Conservation (phyloP, 2,113 vertebrate species). For the Crotophaga sulcirostris region DNA sequence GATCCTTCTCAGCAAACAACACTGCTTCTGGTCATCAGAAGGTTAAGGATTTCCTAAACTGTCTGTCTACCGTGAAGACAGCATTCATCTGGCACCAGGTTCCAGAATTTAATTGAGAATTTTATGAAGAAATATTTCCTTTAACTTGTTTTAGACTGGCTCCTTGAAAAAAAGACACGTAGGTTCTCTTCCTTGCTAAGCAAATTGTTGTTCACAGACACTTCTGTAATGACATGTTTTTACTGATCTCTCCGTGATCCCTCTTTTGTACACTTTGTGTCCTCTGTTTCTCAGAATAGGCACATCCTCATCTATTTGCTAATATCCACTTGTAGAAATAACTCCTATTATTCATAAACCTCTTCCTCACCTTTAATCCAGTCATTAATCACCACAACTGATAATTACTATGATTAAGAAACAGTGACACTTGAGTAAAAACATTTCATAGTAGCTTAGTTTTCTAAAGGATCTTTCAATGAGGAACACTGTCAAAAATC, state of each 20-base stretch:
- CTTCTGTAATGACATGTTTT: not conserved
- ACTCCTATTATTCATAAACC: not conserved
- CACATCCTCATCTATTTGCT: not conserved
- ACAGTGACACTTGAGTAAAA: not conserved
- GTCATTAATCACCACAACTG: not conserved
- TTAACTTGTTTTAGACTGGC: not conserved
- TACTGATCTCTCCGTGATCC: not conserved
- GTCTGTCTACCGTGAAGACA: fast-evolving
- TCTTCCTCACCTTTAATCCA: not conserved
- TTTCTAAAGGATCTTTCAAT: not conserved
- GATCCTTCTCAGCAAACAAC: not conserved
- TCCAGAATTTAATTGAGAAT: not conserved
- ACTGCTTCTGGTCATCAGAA: not conserved
- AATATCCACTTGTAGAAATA: not conserved
- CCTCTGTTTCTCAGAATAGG: not conserved
- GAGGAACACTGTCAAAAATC: not conserved
- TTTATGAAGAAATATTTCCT: not conserved
- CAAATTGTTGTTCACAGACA: not conserved
- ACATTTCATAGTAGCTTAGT: not conserved
- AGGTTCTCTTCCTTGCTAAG: not conserved
- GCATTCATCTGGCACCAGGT: not conserved
- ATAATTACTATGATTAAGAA: not conserved
- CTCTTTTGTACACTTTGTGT: not conserved
- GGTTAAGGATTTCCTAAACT: not conserved
- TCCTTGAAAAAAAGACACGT: not conserved